Percentiles rank a stretch among this genome's conserved stretches.
Evolutionary conservation across 1,140 invertebrate genomes (phyloP).

Genomic region (Hydropsyche tenuis): DNA sequence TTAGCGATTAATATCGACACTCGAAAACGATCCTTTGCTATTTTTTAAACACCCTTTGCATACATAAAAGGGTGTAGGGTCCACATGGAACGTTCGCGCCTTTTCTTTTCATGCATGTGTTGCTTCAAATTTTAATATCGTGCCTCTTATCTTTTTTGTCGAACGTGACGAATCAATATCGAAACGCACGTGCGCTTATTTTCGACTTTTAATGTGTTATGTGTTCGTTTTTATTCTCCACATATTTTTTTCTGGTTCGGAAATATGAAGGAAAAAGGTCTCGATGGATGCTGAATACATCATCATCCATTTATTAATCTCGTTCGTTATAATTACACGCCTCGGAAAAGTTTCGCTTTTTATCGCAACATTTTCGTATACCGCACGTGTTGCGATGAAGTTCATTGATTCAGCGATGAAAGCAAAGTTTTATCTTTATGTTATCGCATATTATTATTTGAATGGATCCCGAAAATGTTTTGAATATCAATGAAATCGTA

Average conservation of each 20-base stretch:
- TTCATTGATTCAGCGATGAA: too few relatives aligned
- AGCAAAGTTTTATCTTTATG: too few relatives aligned
- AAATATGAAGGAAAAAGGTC: background rate
- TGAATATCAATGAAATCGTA: too few relatives aligned
- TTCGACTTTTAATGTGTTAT: background rate
- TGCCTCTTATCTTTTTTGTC: conserved; percentile 15
- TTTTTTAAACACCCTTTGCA: conserved; percentile 7
- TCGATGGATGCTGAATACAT: conserved; percentile 8
- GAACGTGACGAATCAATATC: conserved; percentile 41
- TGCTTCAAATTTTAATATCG: conserved; percentile 49
- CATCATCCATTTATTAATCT: conserved; percentile 5
- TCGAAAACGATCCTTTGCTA: too few relatives aligned
- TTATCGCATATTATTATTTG: too few relatives aligned
- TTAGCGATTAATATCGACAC: too few relatives aligned
- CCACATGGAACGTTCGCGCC: conserved; percentile 39
- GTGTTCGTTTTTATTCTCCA: background rate
- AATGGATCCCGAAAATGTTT: too few relatives aligned
- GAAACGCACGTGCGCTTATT: background rate
- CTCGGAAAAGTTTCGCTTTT: too few relatives aligned
- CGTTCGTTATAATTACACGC: conserved; percentile 9
- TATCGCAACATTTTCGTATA: too few relatives aligned
- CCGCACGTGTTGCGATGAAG: too few relatives aligned
- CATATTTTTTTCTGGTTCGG: background rate
- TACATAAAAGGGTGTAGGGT: conserved; percentile 49
- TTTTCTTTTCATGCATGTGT: conserved; percentile 49